Percentiles rank a stretch among this genome's conserved stretches.
Conservation (phyloP, 2,888 invertebrate species). For the Aleiodes leptofemur region DNA sequence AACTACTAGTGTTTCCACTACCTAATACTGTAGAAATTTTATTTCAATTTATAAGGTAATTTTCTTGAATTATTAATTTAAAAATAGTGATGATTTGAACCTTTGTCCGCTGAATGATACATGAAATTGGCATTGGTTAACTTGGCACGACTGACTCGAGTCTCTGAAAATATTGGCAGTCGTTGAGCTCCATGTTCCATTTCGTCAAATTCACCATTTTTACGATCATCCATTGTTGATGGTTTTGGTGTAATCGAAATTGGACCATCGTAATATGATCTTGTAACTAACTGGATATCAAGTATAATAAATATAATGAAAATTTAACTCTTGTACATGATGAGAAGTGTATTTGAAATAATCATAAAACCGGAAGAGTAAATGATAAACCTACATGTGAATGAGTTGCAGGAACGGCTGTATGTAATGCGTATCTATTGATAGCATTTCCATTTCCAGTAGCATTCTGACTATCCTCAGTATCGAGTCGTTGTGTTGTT, state of each 20-base stretch:
- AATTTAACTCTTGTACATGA: background rate
- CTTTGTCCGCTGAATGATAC: slow-evolving; percentile 71
- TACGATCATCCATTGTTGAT: slow-evolving; percentile 63
- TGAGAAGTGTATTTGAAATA: background rate
- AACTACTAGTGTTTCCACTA: slow-evolving; percentile 82
- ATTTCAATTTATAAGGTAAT: slow-evolving; percentile 11
- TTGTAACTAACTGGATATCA: slow-evolving; percentile 60
- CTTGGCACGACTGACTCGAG: slow-evolving; percentile 65
- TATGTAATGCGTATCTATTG: slow-evolving; percentile 62
- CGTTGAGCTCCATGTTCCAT: slow-evolving; percentile 65
- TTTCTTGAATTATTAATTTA: background rate
- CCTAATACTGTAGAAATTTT: slow-evolving; percentile 62
- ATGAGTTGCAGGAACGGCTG: slow-evolving; percentile 59
- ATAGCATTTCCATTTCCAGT: slow-evolving; percentile 66
- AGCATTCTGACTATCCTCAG: slow-evolving; percentile 61
- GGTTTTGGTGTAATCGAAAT: slow-evolving; percentile 64
- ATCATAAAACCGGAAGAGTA: background rate
- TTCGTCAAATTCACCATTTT: slow-evolving; percentile 70
- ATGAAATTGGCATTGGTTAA: slow-evolving; percentile 68
- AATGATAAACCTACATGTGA: slow-evolving; percentile 60
- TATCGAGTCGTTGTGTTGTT: slow-evolving; percentile 55
- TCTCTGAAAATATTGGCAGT: slow-evolving; percentile 65
- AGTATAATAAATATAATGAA: slow-evolving; percentile 6
- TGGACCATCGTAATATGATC: slow-evolving; percentile 68
- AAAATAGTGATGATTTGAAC: slow-evolving; percentile 51